These are phyloP conservation scores for Asarcornis scutulata DNA, from an alignment of 2,113 vertebrate genomes.

Conservation along the genomic window DNA sequence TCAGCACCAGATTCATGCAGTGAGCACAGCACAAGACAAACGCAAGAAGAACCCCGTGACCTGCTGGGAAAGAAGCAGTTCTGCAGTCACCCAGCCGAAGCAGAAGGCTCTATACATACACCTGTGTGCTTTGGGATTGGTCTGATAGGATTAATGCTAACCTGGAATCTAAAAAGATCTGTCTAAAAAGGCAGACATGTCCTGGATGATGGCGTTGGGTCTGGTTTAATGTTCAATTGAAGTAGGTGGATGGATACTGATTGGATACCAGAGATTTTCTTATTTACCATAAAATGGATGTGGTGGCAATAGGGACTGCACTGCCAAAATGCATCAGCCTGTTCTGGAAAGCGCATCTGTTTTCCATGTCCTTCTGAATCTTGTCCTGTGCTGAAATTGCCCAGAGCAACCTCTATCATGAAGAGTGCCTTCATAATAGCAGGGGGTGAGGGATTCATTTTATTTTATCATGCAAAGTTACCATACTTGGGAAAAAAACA, in stretches of 20 bases:
- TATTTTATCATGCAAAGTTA: not conserved
- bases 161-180: not conserved
- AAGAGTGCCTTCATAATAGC: not conserved
- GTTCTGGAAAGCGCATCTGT: not conserved
- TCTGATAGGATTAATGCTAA: not conserved
- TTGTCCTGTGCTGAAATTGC: not conserved
- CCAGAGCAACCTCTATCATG: not conserved
- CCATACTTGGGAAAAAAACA: not conserved
- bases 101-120: not conserved
- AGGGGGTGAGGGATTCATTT: not conserved
- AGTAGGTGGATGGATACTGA: not conserved
- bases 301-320: not conserved
- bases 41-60: accelerated
- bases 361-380: not conserved
- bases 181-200: no score
- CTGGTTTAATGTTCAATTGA: not conserved
- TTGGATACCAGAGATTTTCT: not conserved
- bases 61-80: not conserved
- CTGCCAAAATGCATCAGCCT: not conserved
- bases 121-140: not conserved
- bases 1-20: not conserved
- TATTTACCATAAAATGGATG: not conserved
- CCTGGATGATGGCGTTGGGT: not conserved
- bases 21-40: not conserved
- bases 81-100: not conserved